A percentile compares a stretch with the other conserved stretches of the same genome.
Conservation (phyloP, 2,113 vertebrate species). For the Coryphaenoides rupestris region DNA sequence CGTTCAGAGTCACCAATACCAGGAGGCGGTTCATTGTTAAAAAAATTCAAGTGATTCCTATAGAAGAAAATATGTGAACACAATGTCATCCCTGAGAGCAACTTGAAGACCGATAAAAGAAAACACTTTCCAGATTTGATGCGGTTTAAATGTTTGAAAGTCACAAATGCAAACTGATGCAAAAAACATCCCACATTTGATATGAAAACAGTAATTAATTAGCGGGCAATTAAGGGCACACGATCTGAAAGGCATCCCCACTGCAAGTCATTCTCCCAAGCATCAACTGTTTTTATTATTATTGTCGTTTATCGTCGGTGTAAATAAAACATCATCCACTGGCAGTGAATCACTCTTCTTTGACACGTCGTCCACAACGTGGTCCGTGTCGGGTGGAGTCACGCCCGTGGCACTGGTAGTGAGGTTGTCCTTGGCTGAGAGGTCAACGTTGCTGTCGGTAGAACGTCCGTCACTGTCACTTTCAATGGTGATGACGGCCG, state of each 20-base stretch:
- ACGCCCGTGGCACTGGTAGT: slow-evolving; percentile 6
- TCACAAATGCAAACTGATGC: too few species aligned
- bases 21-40: too few species aligned
- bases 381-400: slow-evolving; percentile 7
- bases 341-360: not conserved
- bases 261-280: not conserved
- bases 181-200: too few species aligned
- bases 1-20: too few species aligned
- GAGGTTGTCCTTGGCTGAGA: slow-evolving; percentile 1
- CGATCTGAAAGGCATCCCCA: too few species aligned
- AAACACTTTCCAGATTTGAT: not conserved
- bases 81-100: slow-evolving; percentile 42
- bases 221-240: not conserved
- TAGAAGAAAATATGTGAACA: slow-evolving; percentile 8
- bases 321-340: not conserved
- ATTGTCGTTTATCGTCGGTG: not conserved
- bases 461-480: slow-evolving; percentile 77
- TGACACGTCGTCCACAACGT: not conserved
- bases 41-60: too few species aligned
- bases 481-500: slow-evolving; percentile 85
- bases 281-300: not conserved
- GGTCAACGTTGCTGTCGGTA: slow-evolving; percentile 5
- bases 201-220: not conserved
- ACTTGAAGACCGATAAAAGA: not conserved
- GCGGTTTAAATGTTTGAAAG: too few species aligned